A percentile compares a stretch with the other conserved stretches of the same genome.
These are phyloP conservation scores for Leptoteleia sp. DNA, from an alignment of 1,140 invertebrate species.

Conservation along the genomic window DNA sequence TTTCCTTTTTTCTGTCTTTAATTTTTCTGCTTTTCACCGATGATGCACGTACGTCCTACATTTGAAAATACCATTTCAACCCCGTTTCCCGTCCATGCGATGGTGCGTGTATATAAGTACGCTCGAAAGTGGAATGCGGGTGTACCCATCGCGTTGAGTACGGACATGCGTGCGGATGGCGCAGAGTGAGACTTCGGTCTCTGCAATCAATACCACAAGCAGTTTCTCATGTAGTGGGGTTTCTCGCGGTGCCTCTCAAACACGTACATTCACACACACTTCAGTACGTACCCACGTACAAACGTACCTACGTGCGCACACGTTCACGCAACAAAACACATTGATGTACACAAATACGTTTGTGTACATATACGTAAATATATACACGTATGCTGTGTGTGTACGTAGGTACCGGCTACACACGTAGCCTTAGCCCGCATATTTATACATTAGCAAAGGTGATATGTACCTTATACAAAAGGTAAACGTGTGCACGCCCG, in stretches of 20 bases:
- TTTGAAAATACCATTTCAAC: conserved; percentile 32
- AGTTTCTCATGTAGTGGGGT: conserved; percentile 56
- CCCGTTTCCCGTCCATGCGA: conserved; percentile 15
- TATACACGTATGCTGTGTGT: no score
- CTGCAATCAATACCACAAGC: conserved; percentile 66
- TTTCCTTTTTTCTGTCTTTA: no score
- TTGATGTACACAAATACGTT: no score
- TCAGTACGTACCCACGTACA: no score
- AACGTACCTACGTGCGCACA: neutral
- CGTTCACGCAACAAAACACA: no score
- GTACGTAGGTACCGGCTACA: no score
- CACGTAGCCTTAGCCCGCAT: conserved; percentile 25
- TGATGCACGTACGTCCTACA: conserved; percentile 26
- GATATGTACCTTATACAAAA: conserved; percentile 41
- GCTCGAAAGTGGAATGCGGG: conserved; percentile 38
- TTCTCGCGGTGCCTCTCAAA: conserved; percentile 46
- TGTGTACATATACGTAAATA: no score
- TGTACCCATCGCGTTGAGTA: conserved; percentile 41
- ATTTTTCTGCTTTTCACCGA: no score
- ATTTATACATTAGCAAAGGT: conserved; percentile 46
- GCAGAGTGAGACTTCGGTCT: conserved; percentile 55
- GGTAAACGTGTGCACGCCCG: conserved; percentile 10
- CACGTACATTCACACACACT: no score
- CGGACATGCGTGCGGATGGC: conserved; percentile 64
- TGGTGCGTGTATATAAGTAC: conserved; percentile 42